Evolutionary conservation across 1,140 invertebrate genomes (phyloP).

Genomic region (Drosophila fuyamai): DNA sequence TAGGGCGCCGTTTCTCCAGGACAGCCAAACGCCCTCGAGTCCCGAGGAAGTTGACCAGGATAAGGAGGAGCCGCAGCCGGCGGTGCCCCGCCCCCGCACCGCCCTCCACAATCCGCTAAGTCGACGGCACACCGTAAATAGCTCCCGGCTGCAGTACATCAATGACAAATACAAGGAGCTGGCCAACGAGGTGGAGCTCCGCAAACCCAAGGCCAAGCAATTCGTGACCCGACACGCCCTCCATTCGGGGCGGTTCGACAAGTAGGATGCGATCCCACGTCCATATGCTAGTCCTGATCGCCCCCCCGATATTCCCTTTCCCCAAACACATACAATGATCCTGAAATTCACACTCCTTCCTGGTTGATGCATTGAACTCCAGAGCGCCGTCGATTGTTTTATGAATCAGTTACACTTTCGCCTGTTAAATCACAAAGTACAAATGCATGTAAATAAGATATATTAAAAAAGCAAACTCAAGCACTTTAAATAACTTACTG

Average conservation of each 20-base stretch:
- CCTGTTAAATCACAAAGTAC: neutral
- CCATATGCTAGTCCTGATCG: no score
- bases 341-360: neutral
- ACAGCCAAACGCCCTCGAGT: neutral
- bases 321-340: neutral
- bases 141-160: constrained; percentile 51
- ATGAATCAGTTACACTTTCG: neutral
- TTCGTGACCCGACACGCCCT: constrained; percentile 32
- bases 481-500: no score
- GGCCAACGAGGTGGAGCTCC: constrained; percentile 24
- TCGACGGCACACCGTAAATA: constrained; percentile 47
- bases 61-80: neutral
- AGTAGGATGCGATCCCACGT: constrained; percentile 14
- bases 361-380: neutral
- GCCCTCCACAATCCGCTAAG: constrained; percentile 45
- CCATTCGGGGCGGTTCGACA: constrained; percentile 47
- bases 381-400: neutral
- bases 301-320: no score
- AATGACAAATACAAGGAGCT: constrained; percentile 46
- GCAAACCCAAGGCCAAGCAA: constrained; percentile 34
- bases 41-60: neutral
- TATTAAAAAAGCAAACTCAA: no score
- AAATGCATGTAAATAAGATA: neutral
- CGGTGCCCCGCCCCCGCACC: neutral
- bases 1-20: neutral